phyloP scores from a whole-genome alignment of 2,797 vertebrate species.

The Gorsachius magnificus region DNA sequence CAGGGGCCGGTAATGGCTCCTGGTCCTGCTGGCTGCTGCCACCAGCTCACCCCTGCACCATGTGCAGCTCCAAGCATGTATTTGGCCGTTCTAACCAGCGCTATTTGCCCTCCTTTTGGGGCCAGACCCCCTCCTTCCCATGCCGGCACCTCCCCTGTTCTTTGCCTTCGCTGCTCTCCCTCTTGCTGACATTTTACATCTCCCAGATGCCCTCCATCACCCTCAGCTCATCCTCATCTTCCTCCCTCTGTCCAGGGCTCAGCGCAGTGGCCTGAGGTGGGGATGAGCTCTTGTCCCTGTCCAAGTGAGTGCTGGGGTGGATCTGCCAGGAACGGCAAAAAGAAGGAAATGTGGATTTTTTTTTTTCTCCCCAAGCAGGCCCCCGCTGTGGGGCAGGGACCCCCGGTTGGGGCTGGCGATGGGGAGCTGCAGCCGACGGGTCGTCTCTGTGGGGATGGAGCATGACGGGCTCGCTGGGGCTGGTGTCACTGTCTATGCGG shows the following conservation, averaged over 20 bases:
- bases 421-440: fast-evolving
- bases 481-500: fast-evolving
- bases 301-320: fast-evolving
- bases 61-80: fast-evolving
- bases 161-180: neutral
- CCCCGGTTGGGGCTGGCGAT: fast-evolving
- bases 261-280: fast-evolving
- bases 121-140: neutral
- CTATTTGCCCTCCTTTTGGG: fast-evolving
- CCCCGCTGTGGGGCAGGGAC: neutral
- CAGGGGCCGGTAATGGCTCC: fast-evolving
- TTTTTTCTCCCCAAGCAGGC: fast-evolving
- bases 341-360: neutral
- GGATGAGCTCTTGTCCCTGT: fast-evolving
- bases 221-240: neutral
- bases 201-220: neutral
- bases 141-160: neutral
- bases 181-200: neutral
- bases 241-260: neutral
- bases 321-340: neutral
- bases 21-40: neutral
- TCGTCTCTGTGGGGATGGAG: neutral
- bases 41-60: fast-evolving
- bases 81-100: fast-evolving
- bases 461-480: neutral